phyloP scores from a whole-genome alignment of 2,888 invertebrate species.

The Aphodius sticticus region DNA sequence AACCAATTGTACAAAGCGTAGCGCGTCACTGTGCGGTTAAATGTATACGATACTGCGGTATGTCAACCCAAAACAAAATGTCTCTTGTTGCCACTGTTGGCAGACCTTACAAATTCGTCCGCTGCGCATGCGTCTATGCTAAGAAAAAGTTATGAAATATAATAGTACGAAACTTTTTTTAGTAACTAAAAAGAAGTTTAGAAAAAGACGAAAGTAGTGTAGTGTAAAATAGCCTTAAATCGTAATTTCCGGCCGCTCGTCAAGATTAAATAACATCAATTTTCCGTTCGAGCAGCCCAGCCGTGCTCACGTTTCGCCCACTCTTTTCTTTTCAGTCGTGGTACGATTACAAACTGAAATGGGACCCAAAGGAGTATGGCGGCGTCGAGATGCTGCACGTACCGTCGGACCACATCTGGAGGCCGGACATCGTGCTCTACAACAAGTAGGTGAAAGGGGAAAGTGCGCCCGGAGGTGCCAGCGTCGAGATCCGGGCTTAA shows the following conservation, averaged over 20 bases:
- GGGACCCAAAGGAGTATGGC: constrained; percentile 87
- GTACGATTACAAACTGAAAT: constrained; percentile 86
- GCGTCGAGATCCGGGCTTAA: background rate
- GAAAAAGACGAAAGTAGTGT: background rate
- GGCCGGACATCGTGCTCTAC: constrained; percentile 83
- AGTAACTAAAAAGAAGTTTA: no score
- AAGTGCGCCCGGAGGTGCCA: background rate
- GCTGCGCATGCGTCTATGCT: no score
- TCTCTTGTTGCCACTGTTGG: no score
- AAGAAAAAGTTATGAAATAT: no score
- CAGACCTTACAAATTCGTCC: no score
- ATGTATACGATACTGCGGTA: no score
- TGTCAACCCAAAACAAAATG: no score
- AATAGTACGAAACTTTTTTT: no score
- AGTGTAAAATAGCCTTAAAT: background rate
- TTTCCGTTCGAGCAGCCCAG: background rate
- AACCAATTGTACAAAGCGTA: no score
- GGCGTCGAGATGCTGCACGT: constrained; percentile 87
- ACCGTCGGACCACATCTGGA: constrained; percentile 85
- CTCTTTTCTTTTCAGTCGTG: constrained; percentile 70
- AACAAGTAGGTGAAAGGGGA: constrained; percentile 71
- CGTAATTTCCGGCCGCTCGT: constrained; percentile 6
- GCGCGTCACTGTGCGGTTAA: no score
- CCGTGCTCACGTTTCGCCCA: background rate
- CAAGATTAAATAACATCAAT: background rate